Evolutionary conservation across 2,888 invertebrate species (phyloP).

Genomic region (Rhingia rostrata): DNA sequence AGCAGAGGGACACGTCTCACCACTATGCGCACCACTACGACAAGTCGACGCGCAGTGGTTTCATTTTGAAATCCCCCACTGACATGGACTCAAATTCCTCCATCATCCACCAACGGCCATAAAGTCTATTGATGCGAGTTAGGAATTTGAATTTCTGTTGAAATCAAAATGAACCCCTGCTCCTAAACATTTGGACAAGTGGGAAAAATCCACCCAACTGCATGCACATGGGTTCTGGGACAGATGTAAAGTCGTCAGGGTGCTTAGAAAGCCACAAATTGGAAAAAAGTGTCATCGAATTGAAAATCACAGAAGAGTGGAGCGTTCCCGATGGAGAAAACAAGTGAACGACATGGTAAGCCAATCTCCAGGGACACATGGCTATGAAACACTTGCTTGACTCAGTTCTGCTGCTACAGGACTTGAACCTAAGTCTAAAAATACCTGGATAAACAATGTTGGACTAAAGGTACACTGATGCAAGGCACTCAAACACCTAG

Average conservation of each 20-base stretch:
- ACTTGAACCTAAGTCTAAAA: conserved; percentile 69
- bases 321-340: conserved; percentile 12
- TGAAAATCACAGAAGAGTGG: conserved; percentile 3
- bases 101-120: conserved; percentile 61
- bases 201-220: conserved; percentile 30
- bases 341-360: conserved; percentile 23
- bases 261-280: conserved; percentile 70
- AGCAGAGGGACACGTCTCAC: conserved; percentile 44
- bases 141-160: conserved; percentile 46
- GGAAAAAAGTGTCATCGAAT: conserved; percentile 62
- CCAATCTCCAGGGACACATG: conserved; percentile 9
- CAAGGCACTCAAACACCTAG: neutral
- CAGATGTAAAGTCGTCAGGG: conserved; percentile 68
- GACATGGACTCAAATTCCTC: conserved; percentile 51
- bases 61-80: conserved; percentile 69
- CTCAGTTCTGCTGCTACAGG: too few relatives aligned
- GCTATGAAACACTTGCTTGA: conserved; percentile 14
- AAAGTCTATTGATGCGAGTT: conserved; percentile 66
- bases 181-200: conserved; percentile 58
- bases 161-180: conserved; percentile 27
- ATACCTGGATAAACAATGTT: conserved; percentile 36
- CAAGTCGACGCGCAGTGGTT: conserved; percentile 66
- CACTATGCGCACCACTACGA: conserved; percentile 19
- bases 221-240: conserved; percentile 12
- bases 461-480: conserved; percentile 56